Evolutionary conservation across 2,888 invertebrate genomes (phyloP).

Genomic region (Koerneria pararmatus): DNA sequence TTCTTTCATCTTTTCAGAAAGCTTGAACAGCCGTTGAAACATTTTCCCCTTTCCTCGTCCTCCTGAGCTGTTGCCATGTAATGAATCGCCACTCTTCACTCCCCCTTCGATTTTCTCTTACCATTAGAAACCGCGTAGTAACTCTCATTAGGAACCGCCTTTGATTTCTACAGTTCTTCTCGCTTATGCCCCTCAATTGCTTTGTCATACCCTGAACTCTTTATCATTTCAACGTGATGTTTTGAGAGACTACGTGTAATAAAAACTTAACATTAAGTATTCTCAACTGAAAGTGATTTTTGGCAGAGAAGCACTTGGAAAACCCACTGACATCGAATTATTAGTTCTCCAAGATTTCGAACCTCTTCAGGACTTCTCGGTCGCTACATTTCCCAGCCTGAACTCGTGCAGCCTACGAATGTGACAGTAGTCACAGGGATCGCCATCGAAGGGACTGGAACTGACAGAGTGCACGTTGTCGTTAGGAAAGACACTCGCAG

Average conservation of each 20-base stretch:
- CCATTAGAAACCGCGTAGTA: too few relatives aligned
- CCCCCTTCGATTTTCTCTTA: not conserved
- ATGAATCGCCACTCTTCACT: too few relatives aligned
- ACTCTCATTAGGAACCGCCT: not conserved
- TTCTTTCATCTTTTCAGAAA: not conserved
- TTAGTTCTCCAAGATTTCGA: not conserved
- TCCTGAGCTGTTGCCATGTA: too few relatives aligned
- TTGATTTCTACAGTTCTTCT: too few relatives aligned
- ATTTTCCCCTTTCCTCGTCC: not conserved
- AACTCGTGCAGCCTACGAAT: conserved; percentile 52
- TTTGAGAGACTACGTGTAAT: too few relatives aligned
- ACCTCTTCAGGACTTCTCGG: not conserved
- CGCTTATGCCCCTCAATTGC: too few relatives aligned
- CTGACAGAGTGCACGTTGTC: conserved; percentile 38
- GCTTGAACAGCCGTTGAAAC: not conserved
- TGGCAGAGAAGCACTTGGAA: not conserved
- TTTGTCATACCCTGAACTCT: too few relatives aligned
- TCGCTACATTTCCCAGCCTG: conserved; percentile 37
- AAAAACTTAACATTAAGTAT: not conserved
- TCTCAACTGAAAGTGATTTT: not conserved
- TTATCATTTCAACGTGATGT: too few relatives aligned
- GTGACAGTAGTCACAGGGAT: conserved; percentile 53
- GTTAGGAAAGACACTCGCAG: conserved; percentile 51
- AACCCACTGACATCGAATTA: not conserved
- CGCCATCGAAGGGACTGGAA: conserved; percentile 41